Evolutionary conservation across 2,113 vertebrate genomes (phyloP).

Genomic region (Scatophagus argus): DNA sequence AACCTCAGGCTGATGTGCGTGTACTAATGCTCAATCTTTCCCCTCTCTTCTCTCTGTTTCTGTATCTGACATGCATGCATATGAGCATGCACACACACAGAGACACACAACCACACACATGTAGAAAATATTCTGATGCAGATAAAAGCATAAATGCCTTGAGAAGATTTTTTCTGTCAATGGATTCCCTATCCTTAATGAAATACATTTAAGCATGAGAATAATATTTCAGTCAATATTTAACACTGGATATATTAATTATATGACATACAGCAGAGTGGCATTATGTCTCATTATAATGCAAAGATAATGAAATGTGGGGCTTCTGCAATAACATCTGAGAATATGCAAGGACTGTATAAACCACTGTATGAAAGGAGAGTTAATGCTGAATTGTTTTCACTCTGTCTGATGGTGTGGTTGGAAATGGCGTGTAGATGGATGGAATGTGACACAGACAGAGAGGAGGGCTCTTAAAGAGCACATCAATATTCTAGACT

Average conservation of each 20-base stretch:
- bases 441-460: slow-evolving; percentile 81
- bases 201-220: slow-evolving; percentile 63
- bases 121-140: slow-evolving; percentile 35
- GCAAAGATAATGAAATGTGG: slow-evolving; percentile 70
- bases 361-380: slow-evolving; percentile 51
- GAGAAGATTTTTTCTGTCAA: slow-evolving; percentile 53
- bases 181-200: slow-evolving; percentile 66
- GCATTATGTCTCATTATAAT: slow-evolving; percentile 71
- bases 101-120: background rate
- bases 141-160: slow-evolving; percentile 64
- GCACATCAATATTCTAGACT: slow-evolving; percentile 82
- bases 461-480: slow-evolving; percentile 81
- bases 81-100: background rate
- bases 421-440: slow-evolving; percentile 74
- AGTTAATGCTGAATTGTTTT: slow-evolving; percentile 69
- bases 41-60: slow-evolving; percentile 20
- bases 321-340: slow-evolving; percentile 55
- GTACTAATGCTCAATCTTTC: background rate
- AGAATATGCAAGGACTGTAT: slow-evolving; percentile 55
- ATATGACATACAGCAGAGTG: slow-evolving; percentile 64
- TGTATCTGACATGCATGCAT: slow-evolving; percentile 36
- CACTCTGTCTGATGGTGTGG: slow-evolving; percentile 62
- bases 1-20: slow-evolving; percentile 51
- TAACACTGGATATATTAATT: slow-evolving; percentile 61
- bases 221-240: slow-evolving; percentile 60